Evolutionary conservation across 2,888 invertebrate genomes (phyloP).

Genomic region (Eupelmus urozonus): DNA sequence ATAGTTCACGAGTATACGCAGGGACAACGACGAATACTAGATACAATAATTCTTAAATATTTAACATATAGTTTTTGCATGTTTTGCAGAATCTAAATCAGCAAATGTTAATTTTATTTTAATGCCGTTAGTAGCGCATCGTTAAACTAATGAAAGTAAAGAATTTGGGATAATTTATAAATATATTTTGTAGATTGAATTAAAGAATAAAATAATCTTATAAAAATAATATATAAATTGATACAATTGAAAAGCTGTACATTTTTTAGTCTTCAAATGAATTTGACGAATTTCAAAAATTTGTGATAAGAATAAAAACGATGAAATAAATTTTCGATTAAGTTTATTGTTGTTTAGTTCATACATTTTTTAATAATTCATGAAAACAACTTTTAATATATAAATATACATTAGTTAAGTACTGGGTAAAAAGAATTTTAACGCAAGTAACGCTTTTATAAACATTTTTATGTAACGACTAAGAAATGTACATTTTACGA

Average conservation of each 20-base stretch:
- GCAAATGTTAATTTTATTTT: neutral
- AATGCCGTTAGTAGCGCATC: neutral
- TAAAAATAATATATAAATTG: neutral
- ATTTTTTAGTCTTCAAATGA: conserved; percentile 29
- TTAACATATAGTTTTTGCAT: neutral
- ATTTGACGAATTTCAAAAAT: neutral
- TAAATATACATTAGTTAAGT: conserved; percentile 29
- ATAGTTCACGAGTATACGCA: conserved; percentile 1
- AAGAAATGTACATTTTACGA: conserved; percentile 45
- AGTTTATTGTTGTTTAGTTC: conserved; percentile 25
- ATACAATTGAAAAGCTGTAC: conserved; percentile 21
- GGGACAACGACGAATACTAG: neutral
- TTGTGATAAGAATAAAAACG: neutral
- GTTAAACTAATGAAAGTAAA: no score
- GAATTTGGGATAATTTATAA: no score
- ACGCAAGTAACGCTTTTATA: conserved; percentile 22
- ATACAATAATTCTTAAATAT: neutral
- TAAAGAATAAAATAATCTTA: neutral
- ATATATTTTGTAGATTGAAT: no score
- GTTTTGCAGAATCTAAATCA: conserved; percentile 9
- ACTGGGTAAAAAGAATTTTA: conserved; percentile 21
- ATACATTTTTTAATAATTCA: conserved; percentile 13
- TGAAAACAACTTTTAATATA: neutral
- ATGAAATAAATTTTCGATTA: neutral
- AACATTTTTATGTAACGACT: conserved; percentile 32